phyloP scores from a whole-genome alignment of 2,113 vertebrate species.

The Hystrix brachyura region DNA sequence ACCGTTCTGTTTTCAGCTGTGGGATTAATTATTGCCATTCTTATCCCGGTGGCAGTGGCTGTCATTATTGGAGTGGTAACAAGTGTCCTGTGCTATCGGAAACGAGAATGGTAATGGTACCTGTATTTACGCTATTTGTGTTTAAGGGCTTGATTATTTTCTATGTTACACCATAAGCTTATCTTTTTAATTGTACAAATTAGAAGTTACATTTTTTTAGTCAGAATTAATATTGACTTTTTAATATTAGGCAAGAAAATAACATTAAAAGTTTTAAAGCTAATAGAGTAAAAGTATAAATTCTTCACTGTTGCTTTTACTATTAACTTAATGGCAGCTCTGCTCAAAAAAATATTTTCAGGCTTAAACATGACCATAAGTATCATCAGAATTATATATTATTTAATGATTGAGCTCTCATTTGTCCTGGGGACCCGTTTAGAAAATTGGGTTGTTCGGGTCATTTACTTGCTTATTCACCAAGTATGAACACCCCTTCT shows the following conservation, averaged over 20 bases:
- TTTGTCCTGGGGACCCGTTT: neutral
- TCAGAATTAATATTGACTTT: neutral
- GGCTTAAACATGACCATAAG: neutral
- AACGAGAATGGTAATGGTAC: slow-evolving; percentile 90
- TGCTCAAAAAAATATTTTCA: neutral
- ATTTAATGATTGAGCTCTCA: neutral
- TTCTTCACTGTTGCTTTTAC: neutral
- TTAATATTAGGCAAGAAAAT: slow-evolving; percentile 16
- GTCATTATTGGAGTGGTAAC: slow-evolving; percentile 87
- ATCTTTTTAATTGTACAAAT: neutral
- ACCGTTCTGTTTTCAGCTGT: slow-evolving; percentile 83
- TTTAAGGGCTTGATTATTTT: neutral
- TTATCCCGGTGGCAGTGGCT: slow-evolving; percentile 89
- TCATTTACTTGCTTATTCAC: neutral
- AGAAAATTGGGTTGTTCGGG: neutral
- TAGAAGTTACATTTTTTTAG: neutral
- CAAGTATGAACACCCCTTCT: neutral
- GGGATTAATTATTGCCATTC: slow-evolving; percentile 90
- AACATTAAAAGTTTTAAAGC: slow-evolving; percentile 33
- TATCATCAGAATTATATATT: neutral
- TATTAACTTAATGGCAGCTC: neutral
- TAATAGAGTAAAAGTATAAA: neutral
- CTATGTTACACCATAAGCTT: neutral
- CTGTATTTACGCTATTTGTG: neutral
- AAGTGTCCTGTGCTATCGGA: slow-evolving; percentile 89